These are phyloP conservation scores for Pachyuromys duprasi DNA, from an alignment of 2,797 vertebrate species.

Conservation along the genomic window DNA sequence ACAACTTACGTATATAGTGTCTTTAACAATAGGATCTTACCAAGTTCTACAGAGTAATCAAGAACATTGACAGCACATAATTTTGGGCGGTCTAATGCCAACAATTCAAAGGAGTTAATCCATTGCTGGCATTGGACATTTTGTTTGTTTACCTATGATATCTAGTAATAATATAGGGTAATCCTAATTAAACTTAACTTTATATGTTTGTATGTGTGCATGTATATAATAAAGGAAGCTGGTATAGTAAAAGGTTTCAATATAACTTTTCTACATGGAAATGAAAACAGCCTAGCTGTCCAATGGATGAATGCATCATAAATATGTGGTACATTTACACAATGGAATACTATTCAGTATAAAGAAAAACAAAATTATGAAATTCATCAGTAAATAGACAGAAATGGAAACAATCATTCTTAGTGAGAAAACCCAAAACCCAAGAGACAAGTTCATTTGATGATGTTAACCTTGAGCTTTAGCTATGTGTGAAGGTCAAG, in stretches of 20 bases:
- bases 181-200: neutral
- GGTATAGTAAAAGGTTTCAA: neutral
- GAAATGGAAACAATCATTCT: neutral
- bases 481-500: neutral
- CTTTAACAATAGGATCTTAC: neutral
- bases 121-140: neutral
- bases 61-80: neutral
- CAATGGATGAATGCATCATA: neutral
- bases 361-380: neutral
- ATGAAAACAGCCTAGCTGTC: neutral
- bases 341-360: neutral
- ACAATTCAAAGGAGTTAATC: neutral
- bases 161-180: neutral
- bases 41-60: neutral
- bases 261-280: neutral
- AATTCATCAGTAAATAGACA: neutral
- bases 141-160: neutral
- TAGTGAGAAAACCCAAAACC: neutral
- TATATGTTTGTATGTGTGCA: neutral
- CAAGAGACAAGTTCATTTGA: neutral
- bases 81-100: neutral
- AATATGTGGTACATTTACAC: neutral
- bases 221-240: neutral
- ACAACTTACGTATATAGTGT: neutral
- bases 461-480: neutral